Evolutionary conservation across 2,113 vertebrate genomes (phyloP).

Genomic region (Cervus canadensis): DNA sequence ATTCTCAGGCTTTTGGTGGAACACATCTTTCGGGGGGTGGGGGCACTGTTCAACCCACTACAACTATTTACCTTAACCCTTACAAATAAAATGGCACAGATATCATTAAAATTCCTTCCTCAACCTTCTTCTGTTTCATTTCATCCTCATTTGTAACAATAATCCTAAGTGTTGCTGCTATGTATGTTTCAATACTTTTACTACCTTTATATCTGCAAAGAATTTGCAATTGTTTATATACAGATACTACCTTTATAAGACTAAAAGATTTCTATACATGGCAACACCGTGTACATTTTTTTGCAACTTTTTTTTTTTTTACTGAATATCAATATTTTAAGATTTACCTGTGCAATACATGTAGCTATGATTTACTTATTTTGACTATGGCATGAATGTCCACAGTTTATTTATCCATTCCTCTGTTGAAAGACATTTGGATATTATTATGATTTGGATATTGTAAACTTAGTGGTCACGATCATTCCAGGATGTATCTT

Average conservation of each 20-base stretch:
- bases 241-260: background rate
- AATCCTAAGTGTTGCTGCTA: background rate
- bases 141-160: background rate
- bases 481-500: background rate
- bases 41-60: background rate
- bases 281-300: background rate
- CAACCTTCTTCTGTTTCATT: background rate
- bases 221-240: background rate
- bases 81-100: background rate
- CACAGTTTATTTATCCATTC: background rate
- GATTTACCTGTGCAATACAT: background rate
- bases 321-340: background rate
- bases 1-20: background rate
- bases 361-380: background rate
- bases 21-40: background rate
- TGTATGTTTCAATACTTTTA: background rate
- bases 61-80: background rate
- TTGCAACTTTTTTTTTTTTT: background rate
- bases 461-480: background rate
- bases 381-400: background rate
- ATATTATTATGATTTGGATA: background rate
- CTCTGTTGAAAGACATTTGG: background rate
- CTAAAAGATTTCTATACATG: background rate
- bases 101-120: background rate
- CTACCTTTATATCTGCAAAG: background rate